Evolutionary conservation across 2,888 invertebrate species (phyloP).

Genomic region (Lithodes maja): DNA sequence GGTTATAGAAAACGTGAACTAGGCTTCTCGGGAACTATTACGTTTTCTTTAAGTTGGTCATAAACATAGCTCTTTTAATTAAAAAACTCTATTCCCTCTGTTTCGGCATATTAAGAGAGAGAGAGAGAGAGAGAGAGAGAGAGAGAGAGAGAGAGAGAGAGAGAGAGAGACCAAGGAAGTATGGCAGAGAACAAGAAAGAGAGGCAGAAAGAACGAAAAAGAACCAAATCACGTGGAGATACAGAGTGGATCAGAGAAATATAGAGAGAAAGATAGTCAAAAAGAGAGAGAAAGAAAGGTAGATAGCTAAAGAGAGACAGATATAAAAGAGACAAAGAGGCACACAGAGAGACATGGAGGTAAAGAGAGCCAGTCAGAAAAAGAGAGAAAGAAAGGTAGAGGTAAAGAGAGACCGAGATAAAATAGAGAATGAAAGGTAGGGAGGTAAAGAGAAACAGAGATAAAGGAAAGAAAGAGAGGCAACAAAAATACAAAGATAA

Average conservation of each 20-base stretch:
- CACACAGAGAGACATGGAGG: neutral
- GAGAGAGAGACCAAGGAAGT: neutral
- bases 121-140: slow-evolving; percentile 5
- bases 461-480: neutral
- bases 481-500: neutral
- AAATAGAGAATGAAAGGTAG: neutral
- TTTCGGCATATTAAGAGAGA: neutral
- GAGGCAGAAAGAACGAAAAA: neutral
- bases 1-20: no score
- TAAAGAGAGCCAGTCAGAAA: neutral
- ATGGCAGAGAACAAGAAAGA: neutral
- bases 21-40: no score
- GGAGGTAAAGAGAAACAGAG: neutral
- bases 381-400: neutral
- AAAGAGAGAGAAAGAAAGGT: neutral
- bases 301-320: neutral
- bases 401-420: neutral
- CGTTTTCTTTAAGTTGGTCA: no score
- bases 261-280: neutral
- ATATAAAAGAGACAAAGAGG: neutral
- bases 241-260: neutral
- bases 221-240: neutral
- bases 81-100: no score
- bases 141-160: neutral
- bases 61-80: no score